These are phyloP conservation scores for Bufo bufo DNA, from an alignment of 2,113 vertebrate species.

Conservation along the genomic window DNA sequence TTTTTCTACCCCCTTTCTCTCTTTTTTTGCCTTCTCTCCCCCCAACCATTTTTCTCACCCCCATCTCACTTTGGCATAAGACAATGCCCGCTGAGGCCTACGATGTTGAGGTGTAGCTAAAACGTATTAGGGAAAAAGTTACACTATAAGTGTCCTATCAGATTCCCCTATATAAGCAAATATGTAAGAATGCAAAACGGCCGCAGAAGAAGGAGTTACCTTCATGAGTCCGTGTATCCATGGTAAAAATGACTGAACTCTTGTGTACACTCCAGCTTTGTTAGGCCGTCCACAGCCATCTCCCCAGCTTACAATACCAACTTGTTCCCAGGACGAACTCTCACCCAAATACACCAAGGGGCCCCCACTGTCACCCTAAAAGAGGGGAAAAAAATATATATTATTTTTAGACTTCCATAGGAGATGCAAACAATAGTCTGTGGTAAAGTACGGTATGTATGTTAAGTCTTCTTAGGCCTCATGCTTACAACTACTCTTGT, in stretches of 20 bases:
- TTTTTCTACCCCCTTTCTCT: too few relatives aligned
- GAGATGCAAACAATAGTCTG: background rate
- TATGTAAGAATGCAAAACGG: too few relatives aligned
- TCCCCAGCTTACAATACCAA: conserved; percentile 81
- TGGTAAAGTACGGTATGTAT: background rate
- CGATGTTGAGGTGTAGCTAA: too few relatives aligned
- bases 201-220: conserved; percentile 61
- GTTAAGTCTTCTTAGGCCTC: background rate
- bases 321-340: conserved; percentile 63
- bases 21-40: too few relatives aligned
- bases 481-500: too few relatives aligned
- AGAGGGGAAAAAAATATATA: background rate
- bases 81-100: too few relatives aligned
- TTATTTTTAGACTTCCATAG: background rate
- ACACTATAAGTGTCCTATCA: too few relatives aligned
- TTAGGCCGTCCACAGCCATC: conserved; percentile 70
- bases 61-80: too few relatives aligned
- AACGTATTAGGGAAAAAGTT: too few relatives aligned
- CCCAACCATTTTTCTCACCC: background rate
- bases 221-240: conserved; percentile 73
- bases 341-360: conserved; percentile 69
- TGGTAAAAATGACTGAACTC: conserved; percentile 70
- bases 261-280: conserved; percentile 75
- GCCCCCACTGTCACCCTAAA: conserved; percentile 80
- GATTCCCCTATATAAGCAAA: too few relatives aligned